These are phyloP conservation scores for Sylvietta virens DNA, from an alignment of 2,113 vertebrate species.

Conservation along the genomic window DNA sequence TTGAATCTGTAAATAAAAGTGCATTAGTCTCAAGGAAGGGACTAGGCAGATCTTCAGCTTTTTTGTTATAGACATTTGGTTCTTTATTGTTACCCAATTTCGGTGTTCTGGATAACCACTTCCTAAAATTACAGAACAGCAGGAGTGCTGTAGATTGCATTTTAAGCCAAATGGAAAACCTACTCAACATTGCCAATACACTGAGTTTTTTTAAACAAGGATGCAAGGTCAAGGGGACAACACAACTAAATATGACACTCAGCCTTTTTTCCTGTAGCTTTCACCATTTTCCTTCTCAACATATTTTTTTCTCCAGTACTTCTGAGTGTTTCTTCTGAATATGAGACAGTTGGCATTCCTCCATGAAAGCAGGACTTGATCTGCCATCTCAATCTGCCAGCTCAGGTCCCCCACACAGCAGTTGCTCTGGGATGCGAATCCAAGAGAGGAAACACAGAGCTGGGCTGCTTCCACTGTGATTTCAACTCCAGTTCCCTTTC, in stretches of 20 bases:
- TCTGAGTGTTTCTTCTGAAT: neutral
- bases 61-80: neutral
- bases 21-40: neutral
- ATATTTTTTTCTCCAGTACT: neutral
- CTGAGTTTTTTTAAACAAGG: neutral
- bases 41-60: neutral
- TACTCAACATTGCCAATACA: neutral
- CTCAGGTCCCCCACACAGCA: neutral
- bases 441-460: neutral
- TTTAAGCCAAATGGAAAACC: neutral
- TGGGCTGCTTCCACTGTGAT: neutral
- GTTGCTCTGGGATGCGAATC: neutral
- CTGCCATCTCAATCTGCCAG: neutral
- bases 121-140: neutral
- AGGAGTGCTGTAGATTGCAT: neutral
- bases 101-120: neutral
- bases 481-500: neutral
- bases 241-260: neutral
- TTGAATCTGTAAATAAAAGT: neutral
- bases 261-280: neutral
- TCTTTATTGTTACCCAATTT: neutral
- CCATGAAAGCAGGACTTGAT: neutral
- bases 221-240: neutral
- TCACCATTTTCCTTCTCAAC: neutral
- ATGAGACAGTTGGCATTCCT: neutral